Conservation (phyloP, 2,113 vertebrate genomes). For the Pseudois nayaur region DNA sequence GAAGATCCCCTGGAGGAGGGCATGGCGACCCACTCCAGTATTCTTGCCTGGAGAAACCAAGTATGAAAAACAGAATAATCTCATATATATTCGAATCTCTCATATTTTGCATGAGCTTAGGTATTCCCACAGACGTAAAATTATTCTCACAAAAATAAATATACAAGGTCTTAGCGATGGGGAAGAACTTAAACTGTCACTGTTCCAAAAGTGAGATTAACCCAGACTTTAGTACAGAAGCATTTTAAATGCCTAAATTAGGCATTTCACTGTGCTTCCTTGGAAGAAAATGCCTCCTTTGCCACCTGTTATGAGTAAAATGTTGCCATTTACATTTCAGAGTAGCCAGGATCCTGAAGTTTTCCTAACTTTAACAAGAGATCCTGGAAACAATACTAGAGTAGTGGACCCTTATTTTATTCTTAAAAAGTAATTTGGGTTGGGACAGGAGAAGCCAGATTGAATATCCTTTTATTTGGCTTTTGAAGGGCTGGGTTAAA, state of each 20-base stretch:
- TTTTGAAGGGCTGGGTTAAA: slow-evolving; percentile 5
- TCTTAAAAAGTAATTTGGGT: neutral
- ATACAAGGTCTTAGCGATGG: neutral
- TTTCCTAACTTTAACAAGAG: neutral
- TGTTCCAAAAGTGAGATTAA: slow-evolving; percentile 2
- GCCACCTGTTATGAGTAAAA: neutral
- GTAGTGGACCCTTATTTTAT: neutral
- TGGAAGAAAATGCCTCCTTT: neutral
- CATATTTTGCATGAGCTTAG: neutral
- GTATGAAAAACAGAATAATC: neutral
- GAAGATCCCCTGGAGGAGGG: neutral
- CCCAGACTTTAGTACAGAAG: neutral
- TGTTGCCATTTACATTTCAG: neutral
- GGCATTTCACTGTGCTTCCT: neutral
- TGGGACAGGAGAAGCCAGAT: neutral
- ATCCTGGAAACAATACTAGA: neutral
- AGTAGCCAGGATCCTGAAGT: neutral
- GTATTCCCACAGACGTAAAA: neutral
- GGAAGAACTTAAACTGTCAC: neutral
- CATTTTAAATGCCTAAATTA: neutral
- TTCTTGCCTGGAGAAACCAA: neutral
- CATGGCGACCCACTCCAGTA: neutral
- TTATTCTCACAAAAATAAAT: neutral
- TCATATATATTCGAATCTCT: neutral
- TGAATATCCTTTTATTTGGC: neutral